These are phyloP conservation scores for Pygocentrus nattereri DNA, from an alignment of 2,797 vertebrate species.

Conservation along the genomic window DNA sequence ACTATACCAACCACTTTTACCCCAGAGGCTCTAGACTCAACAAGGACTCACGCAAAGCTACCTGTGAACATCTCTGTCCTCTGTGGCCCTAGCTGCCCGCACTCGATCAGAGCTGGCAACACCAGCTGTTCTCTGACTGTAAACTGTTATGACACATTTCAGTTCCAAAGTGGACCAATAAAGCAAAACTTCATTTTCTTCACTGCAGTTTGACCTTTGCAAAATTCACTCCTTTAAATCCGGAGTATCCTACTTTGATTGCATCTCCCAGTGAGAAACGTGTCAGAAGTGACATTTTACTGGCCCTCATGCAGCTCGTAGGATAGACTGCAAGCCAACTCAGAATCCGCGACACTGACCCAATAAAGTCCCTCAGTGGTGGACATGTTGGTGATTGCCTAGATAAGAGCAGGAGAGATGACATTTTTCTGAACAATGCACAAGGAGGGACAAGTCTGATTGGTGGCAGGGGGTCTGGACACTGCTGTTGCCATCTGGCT, in stretches of 20 bases:
- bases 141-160: background rate
- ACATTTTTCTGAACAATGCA: conserved; percentile 46
- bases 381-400: background rate
- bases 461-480: background rate
- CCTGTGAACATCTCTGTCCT: no score
- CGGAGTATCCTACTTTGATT: conserved; percentile 24
- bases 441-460: conserved; percentile 17
- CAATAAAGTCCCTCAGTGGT: conserved; percentile 14
- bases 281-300: conserved; percentile 49
- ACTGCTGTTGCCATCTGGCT: conserved; percentile 37
- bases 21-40: no score
- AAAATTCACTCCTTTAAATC: conserved; percentile 15
- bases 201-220: conserved; percentile 32
- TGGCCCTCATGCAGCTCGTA: conserved; percentile 13
- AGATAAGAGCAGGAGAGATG: conserved; percentile 25
- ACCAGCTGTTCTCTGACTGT: background rate
- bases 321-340: background rate
- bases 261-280: conserved; percentile 26
- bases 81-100: background rate
- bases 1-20: no score
- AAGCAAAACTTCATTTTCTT: background rate
- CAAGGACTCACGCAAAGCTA: no score
- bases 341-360: conserved; percentile 31
- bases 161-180: background rate
- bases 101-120: background rate